Conservation (phyloP, 1,140 invertebrate genomes). For the Psix sp. region DNA sequence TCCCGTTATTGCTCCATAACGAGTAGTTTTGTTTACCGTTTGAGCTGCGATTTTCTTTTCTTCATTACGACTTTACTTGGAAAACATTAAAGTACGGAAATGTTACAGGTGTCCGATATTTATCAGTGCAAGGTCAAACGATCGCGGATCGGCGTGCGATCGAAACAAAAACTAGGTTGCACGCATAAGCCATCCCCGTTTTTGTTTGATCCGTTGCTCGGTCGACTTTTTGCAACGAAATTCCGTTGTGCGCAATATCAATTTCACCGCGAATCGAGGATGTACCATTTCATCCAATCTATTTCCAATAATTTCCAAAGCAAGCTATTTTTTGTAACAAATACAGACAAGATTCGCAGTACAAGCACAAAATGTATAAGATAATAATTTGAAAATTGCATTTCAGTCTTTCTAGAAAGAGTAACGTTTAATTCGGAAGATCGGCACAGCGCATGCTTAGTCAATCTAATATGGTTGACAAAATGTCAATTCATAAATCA, state of each 20-base stretch:
- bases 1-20: conserved; percentile 60
- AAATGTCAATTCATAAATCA: too few relatives aligned
- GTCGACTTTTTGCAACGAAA: conserved; percentile 38
- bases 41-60: conserved; percentile 49
- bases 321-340: too few relatives aligned
- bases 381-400: too few relatives aligned
- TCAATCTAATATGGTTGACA: too few relatives aligned
- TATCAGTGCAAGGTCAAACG: conserved; percentile 46
- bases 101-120: conserved; percentile 55
- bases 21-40: conserved; percentile 51
- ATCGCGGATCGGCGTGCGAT: conserved; percentile 36
- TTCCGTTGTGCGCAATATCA: not conserved
- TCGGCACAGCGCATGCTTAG: too few relatives aligned
- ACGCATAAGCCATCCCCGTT: conserved; percentile 15
- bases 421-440: too few relatives aligned
- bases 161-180: conserved; percentile 41
- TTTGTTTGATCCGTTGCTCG: conserved; percentile 36
- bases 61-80: conserved; percentile 48
- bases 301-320: too few relatives aligned
- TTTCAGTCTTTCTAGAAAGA: too few relatives aligned
- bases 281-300: too few relatives aligned
- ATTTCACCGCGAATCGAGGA: too few relatives aligned
- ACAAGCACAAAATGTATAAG: too few relatives aligned
- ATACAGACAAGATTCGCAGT: too few relatives aligned
- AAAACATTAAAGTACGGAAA: conserved; percentile 51